Conservation (phyloP, 2,888 invertebrate species). For the Clivina fossor region DNA sequence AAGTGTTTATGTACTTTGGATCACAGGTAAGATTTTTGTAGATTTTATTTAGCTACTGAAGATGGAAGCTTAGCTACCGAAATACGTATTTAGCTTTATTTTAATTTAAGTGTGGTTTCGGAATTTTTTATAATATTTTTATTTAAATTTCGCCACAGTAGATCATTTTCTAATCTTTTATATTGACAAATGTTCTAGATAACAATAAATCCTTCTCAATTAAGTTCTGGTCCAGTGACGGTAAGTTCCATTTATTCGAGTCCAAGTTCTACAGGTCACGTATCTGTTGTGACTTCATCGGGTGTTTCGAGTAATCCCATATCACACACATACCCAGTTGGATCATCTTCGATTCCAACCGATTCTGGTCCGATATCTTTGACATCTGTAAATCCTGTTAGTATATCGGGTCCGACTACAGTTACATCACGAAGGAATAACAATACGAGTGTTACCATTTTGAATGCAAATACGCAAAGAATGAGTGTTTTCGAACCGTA, state of each 20-base stretch:
- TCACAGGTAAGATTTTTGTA: too few species aligned
- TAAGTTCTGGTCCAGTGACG: constrained; percentile 47
- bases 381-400: constrained; percentile 51
- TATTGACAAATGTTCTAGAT: constrained; percentile 24
- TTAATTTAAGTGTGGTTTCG: too few species aligned
- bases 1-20: too few species aligned
- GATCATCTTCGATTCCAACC: constrained; percentile 35
- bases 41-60: too few species aligned
- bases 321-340: constrained; percentile 51
- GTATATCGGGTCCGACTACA: constrained; percentile 64
- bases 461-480: constrained; percentile 63
- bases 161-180: too few species aligned
- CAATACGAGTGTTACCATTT: constrained; percentile 77
- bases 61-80: too few species aligned
- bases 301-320: constrained; percentile 45
- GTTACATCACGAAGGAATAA: constrained; percentile 63
- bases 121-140: too few species aligned
- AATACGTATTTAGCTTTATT: too few species aligned
- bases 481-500: constrained; percentile 88
- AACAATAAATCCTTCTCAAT: constrained; percentile 38
- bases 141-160: too few species aligned
- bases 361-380: background rate
- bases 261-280: constrained; percentile 49
- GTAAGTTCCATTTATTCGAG: constrained; percentile 51
- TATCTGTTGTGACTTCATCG: constrained; percentile 48